These are phyloP conservation scores for Oreonectes daqikongensis DNA, from an alignment of 2,797 vertebrate genomes.

Conservation along the genomic window DNA sequence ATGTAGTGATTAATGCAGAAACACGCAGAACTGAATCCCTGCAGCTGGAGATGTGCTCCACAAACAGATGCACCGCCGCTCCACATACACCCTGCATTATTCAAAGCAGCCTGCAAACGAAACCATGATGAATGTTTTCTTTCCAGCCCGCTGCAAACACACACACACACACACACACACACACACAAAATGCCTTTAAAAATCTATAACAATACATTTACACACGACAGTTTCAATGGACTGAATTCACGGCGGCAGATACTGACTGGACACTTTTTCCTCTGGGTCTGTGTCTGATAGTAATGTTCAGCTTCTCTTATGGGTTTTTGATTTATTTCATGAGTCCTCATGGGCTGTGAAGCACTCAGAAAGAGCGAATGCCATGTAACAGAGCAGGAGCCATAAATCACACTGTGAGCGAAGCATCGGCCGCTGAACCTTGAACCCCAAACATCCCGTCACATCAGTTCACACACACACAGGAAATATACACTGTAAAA, in stretches of 20 bases:
- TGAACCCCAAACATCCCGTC: conserved; percentile 31
- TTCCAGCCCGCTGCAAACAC: conserved; percentile 67
- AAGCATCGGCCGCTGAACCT: conserved; percentile 1
- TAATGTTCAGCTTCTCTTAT: conserved; percentile 3
- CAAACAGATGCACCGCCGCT: conserved; percentile 63
- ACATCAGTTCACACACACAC: conserved; percentile 18
- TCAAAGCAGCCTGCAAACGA: conserved; percentile 71
- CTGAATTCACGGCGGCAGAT: background rate
- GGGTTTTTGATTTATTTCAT: conserved; percentile 43
- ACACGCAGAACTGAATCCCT: conserved; percentile 56
- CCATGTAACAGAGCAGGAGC: conserved; percentile 41
- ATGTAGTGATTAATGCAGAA: conserved; percentile 64
- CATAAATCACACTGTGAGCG: conserved; percentile 48
- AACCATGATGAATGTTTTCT: conserved; percentile 73
- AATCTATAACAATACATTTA: conserved; percentile 12
- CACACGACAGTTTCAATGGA: background rate
- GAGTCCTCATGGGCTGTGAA: conserved; percentile 39
- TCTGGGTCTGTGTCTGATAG: background rate
- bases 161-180: background rate
- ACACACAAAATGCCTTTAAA: conserved; percentile 54
- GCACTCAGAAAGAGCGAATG: conserved; percentile 38
- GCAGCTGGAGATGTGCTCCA: conserved; percentile 48
- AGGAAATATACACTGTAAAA: no score
- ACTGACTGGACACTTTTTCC: conserved; percentile 13
- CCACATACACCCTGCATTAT: conserved; percentile 65